phyloP scores from a whole-genome alignment of 2,888 invertebrate species.

The Lasioglossum marginatum region DNA sequence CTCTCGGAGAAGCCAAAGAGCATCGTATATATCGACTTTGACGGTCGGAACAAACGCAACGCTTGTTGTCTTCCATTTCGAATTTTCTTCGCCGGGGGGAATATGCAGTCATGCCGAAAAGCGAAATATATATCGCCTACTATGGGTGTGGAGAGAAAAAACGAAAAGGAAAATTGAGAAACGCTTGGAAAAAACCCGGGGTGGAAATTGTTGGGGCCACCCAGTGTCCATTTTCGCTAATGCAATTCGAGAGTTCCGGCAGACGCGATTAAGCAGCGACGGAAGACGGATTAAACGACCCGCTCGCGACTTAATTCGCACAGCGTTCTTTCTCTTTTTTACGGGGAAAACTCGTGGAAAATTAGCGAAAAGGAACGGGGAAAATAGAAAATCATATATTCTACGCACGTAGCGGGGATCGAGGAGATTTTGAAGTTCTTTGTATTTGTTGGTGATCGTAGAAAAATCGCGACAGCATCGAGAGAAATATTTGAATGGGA shows the following conservation, averaged over 20 bases:
- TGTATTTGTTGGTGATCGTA: neutral
- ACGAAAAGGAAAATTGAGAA: slow-evolving; percentile 10
- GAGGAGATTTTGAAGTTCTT: neutral
- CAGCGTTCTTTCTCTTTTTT: neutral
- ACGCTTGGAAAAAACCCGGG: neutral
- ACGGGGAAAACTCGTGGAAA: slow-evolving; percentile 31
- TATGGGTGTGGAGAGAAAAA: neutral
- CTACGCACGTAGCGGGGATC: neutral
- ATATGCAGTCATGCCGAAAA: neutral
- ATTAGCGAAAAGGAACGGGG: slow-evolving; percentile 19
- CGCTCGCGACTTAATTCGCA: slow-evolving; percentile 24
- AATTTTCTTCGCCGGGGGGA: neutral
- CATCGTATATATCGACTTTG: neutral
- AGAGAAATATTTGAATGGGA: neutral
- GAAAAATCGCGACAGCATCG: neutral
- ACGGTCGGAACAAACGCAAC: neutral
- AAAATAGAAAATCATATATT: neutral
- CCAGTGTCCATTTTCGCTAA: slow-evolving; percentile 39
- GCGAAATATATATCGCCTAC: neutral
- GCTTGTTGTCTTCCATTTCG: neutral
- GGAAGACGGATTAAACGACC: slow-evolving; percentile 8
- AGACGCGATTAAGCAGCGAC: slow-evolving; percentile 11
- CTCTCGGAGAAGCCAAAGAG: neutral
- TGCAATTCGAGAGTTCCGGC: slow-evolving; percentile 20
- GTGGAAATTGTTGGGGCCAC: neutral